Evolutionary conservation across 2,888 invertebrate genomes (phyloP), one percentile per base, ranked within the genome.

Genomic region (Tetheella fluctuosa): DNA sequence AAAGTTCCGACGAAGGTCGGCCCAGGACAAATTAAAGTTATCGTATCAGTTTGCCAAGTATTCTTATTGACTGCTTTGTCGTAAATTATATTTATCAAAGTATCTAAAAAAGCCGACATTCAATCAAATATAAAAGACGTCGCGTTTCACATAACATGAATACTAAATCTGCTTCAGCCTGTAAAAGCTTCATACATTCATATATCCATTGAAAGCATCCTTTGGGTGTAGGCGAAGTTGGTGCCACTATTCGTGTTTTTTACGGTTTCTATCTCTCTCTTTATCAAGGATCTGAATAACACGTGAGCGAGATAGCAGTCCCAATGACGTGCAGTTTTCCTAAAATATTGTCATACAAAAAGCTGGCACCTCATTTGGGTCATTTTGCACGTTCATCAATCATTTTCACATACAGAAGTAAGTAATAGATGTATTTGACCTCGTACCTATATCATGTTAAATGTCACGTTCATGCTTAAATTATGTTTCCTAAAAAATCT

Each of bases 1-100:
- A 34, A 52, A 58, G 48, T 48, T 58, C 58, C 52, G 23, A 23
- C n/a, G 52, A 58, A 53, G 37, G 23, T 39, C 37, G 48, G 10
- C 20, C 48, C 20, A 10, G 48, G 10, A 48, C 20, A 48, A 20
- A 48, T 20, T 42, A n/a, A 48, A 48, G 48, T 48, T 48, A 48
- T 48, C 48, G 20, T 48, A 20, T 48, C n/a, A 48, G 17, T 48
- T 48, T 48, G 17, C 17, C 42, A 48, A 48, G 42, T 48, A 17
- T 17, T 20, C 20, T 20, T 17, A n/a, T 20, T 48, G 48, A 20
- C 20, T 48, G 48, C 2, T 48, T 2, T 48, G 3, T 48, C 17
- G 20, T 48, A 17, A 20, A 20, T 48, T 17, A 48, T 48, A n/a
- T n/a, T n/a, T n/a, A 48, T 48, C 2, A 48, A 48, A 48, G 20